Base-by-base conservation (phyloP, 2,888 invertebrate genomes). In the Steromphala cineraria region DNA sequence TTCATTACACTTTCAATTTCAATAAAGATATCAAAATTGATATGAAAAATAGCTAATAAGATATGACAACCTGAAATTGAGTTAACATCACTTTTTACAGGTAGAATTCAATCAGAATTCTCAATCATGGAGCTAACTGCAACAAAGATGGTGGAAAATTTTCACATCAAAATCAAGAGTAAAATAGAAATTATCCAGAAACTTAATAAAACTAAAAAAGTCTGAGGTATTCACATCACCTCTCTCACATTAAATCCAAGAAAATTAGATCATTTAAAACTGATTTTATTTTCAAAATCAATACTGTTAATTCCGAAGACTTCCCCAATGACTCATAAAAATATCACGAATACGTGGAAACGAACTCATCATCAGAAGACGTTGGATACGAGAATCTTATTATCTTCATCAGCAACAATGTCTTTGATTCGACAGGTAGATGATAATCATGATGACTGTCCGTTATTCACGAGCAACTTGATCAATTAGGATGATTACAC, bases 381-480 rank as follows among this genome's bases (percentile, higher is more conserved):
- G 28, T 15, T 15, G 28, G 8, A 24, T 28, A 62, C 62, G 62
- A 28, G 62, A 62, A 62, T 62, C 62, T 62, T 19, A 62, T 62
- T 62, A 62, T 62, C 62, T 62, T 62, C 62, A 62, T 62, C 62
- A 62, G 10, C 62, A 24, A 24, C 62, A 17, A 28, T 17, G 28
- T 62, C 62, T 62, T 62, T 62, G 62, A 62, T 62, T 62, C 62
- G 62, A 62, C 62, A 62, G 62, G 62, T 62, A 62, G 28, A 62
- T 28, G 62, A 62, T 62, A 15, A 62, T 62, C 21, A 10, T 62
- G 13, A 62, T 62, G 28, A 62, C 28, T 28, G 28, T 24, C 62
- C 62, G 62, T 62, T 62, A 62, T 62, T 62, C 62, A 62, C 28
- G 62, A 62, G 62, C 28, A 62, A 62, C 62, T 62, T 28, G 28